Evolutionary conservation across 2,888 invertebrate genomes (phyloP).

Genomic region (Oligia latruncula): DNA sequence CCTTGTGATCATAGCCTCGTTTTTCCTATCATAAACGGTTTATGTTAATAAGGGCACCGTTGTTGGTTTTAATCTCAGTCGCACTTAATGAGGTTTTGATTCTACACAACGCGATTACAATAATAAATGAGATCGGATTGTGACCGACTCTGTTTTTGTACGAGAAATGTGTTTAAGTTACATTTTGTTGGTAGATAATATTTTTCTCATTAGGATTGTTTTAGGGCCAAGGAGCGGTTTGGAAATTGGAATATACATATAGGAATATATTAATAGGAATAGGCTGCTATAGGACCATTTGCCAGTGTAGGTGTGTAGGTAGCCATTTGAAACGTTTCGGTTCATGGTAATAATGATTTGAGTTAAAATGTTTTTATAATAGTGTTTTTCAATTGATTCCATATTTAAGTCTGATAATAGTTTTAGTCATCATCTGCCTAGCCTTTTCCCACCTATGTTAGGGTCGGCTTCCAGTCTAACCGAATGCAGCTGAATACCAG

Average conservation of each 20-base stretch:
- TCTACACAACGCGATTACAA: conserved; percentile 33
- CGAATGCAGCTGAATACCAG: too few relatives aligned
- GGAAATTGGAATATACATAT: not conserved
- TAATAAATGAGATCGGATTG: conserved; percentile 54
- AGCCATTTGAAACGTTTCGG: not conserved
- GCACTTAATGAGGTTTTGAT: conserved; percentile 48
- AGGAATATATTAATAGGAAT: not conserved
- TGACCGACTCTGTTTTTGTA: conserved; percentile 25
- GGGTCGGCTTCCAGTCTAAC: too few relatives aligned
- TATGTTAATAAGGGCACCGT: conserved; percentile 51
- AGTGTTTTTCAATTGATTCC: not conserved
- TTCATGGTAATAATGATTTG: not conserved
- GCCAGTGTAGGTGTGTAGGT: too few relatives aligned
- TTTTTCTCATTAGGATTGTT: conserved; percentile 18
- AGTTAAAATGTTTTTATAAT: not conserved
- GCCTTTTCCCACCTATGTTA: too few relatives aligned
- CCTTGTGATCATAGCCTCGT: conserved; percentile 19
- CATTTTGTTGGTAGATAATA: conserved; percentile 18
- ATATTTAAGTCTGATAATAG: not conserved
- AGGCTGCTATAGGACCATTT: not conserved
- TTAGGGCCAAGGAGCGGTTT: not conserved
- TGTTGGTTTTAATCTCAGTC: conserved; percentile 30
- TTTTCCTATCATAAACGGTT: conserved; percentile 53
- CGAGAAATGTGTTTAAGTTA: not conserved
- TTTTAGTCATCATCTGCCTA: not conserved